Evolutionary conservation across 2,888 invertebrate species (phyloP).

Genomic region (Dyspetes luteomarginatus): DNA sequence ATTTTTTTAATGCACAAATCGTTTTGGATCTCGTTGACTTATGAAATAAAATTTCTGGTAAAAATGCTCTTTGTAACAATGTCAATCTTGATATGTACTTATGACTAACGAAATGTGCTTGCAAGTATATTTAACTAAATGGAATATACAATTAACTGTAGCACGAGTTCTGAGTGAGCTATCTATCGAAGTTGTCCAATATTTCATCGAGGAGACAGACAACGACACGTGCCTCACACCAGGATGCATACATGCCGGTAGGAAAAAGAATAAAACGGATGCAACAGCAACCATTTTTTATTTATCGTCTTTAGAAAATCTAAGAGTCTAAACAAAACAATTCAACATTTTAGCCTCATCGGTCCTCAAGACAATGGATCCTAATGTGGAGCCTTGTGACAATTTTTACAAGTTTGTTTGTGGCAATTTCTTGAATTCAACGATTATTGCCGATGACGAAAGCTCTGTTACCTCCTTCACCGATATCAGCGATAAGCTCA

Average conservation of each 20-base stretch:
- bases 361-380: constrained; percentile 89
- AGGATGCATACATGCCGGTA: background rate
- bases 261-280: background rate
- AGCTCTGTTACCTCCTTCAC: constrained; percentile 91
- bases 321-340: background rate
- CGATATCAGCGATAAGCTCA: constrained; percentile 89
- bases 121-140: background rate
- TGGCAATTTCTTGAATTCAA: constrained; percentile 89
- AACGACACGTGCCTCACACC: background rate
- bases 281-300: background rate
- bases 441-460: constrained; percentile 92
- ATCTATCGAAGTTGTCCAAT: no score
- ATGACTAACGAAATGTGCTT: background rate
- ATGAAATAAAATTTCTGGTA: background rate
- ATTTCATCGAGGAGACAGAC: no score
- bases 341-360: constrained; percentile 85
- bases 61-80: background rate
- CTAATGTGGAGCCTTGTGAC: constrained; percentile 90
- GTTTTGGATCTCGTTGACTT: no score
- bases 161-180: background rate
- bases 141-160: background rate
- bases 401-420: constrained; percentile 93
- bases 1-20: no score
- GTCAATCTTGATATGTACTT: background rate
- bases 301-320: background rate